Base-by-base conservation (phyloP, 2,888 invertebrate genomes). In the Patella depressa region DNA sequence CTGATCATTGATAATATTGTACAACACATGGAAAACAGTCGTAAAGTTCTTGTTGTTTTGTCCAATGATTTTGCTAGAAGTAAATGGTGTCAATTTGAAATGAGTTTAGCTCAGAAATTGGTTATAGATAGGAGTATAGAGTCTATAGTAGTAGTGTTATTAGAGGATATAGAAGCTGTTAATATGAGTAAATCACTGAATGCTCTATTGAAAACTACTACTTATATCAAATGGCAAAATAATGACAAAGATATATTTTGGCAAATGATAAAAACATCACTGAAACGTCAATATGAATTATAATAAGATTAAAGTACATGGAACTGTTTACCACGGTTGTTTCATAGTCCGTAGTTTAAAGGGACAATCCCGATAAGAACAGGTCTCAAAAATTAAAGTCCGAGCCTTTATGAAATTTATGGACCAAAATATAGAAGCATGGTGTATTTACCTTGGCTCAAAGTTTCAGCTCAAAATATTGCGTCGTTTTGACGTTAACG, bases 41-140 rank as follows among this genome's bases (percentile, higher is more conserved):
- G 93, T 19, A 93, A 93, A 7, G 93, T 95, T 0, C 93, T 95
- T 91, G 90, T 95, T 77, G 92, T 95, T 14, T 93, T 95, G 17
- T 95, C 95, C 0, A 92, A 93, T 69, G 92, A 93, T 82, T 95
- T 95, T 88, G 89, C 95, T 12, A 91, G 93, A 12, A 95, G 95
- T 82, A 94, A 94, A 81, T 95, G 95, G 95, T 95, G 95, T 84
- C 94, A 94, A 85, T 95, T 94, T 83, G 95, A 95, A 89, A 94
- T 95, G 94, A 94, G 94, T 84, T 87, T 95, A 72, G 95, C 95
- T 0, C 95, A 95, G 79, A 94, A 94, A 86, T 82, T 87, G n/a
- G 74, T 89, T 3, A 82, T 91, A 12, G 88, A 89, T 53, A 84
- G 84, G 34, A 80, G 85, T 19, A 93, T 94, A 93, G 94, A 95